Evolutionary conservation across 1,140 invertebrate genomes (phyloP).

Genomic region (Thaumatotibia leucotreta): DNA sequence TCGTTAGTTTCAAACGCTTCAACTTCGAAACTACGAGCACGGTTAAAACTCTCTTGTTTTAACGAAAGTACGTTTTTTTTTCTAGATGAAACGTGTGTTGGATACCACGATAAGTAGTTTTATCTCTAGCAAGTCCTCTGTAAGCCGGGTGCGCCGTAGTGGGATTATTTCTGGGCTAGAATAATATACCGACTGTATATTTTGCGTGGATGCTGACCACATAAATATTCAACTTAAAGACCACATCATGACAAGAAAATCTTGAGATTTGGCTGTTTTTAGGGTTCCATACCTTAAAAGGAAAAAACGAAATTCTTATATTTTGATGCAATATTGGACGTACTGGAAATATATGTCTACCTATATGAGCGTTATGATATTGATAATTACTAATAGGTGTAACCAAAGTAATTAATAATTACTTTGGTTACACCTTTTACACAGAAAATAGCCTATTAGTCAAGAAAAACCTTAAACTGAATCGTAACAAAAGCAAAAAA

Average conservation of each 20-base stretch:
- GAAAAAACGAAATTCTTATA: too few species aligned
- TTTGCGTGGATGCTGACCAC: neutral
- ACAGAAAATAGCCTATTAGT: too few species aligned
- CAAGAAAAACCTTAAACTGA: too few species aligned
- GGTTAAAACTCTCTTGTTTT: neutral
- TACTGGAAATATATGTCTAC: too few species aligned
- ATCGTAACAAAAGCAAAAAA: too few species aligned
- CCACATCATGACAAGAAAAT: neutral
- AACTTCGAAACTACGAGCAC: neutral
- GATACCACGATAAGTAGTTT: neutral
- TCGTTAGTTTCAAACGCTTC: neutral
- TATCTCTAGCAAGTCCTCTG: neutral
- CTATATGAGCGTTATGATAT: neutral
- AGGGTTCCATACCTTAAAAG: too few species aligned
- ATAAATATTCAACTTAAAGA: neutral
- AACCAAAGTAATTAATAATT: too few species aligned
- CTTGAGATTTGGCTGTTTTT: too few species aligned
- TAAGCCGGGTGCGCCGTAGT: neutral
- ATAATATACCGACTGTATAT: conserved; percentile 4
- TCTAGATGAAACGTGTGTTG: neutral
- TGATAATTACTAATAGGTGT: too few species aligned
- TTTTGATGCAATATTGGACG: too few species aligned
- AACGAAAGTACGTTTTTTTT: neutral
- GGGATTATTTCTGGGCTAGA: neutral
- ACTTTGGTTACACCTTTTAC: too few species aligned